Evolutionary conservation across 2,797 vertebrate genomes (phyloP).

Genomic region (Leucoraja ocellata): DNA sequence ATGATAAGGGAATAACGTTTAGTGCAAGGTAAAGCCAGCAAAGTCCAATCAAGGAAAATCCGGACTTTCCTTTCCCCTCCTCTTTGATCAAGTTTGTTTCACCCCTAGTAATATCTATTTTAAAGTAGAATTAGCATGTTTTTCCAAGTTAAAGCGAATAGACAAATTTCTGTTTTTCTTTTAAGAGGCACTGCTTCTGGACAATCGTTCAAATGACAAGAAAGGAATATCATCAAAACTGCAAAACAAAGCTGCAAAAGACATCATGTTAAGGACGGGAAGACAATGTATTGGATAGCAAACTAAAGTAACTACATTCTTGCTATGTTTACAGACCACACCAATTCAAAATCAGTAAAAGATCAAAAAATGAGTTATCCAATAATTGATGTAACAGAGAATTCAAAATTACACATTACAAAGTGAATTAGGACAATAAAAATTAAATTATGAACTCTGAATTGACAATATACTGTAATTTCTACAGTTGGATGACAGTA

Average conservation of each 20-base stretch:
- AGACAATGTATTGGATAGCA: not conserved
- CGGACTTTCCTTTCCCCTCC: too few species aligned
- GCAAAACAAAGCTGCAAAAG: not conserved
- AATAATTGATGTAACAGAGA: not conserved
- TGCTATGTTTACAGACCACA: not conserved
- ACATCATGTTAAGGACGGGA: not conserved
- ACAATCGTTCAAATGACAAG: not conserved
- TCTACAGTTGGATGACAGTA: not conserved
- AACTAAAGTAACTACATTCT: not conserved
- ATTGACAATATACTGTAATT: not conserved
- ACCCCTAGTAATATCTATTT: not conserved
- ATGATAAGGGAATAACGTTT: too few species aligned
- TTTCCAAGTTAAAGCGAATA: too few species aligned
- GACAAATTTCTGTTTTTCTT: not conserved
- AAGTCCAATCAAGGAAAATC: too few species aligned
- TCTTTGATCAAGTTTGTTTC: not conserved
- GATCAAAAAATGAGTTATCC: not conserved
- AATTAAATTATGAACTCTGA: constrained; percentile 4
- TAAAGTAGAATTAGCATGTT: too few species aligned
- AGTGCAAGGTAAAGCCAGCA: too few species aligned
- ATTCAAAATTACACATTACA: not conserved
- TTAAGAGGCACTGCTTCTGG: not conserved
- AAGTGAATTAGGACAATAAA: not conserved
- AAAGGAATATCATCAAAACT: not conserved
- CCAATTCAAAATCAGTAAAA: not conserved